Conservation (phyloP, 2,113 vertebrate genomes). For the Ranitomeya variabilis region DNA sequence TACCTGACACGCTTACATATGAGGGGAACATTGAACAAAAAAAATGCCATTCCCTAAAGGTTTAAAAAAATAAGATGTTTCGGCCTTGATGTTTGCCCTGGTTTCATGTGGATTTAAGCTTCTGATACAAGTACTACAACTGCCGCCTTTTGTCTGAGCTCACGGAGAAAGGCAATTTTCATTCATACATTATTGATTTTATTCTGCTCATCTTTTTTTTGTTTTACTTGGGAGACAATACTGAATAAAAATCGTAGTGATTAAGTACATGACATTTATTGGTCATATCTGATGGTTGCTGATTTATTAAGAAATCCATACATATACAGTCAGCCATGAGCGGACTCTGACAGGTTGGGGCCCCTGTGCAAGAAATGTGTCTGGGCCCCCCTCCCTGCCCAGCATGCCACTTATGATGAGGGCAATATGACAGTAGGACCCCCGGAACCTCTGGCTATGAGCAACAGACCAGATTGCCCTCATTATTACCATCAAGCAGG, state of each 20-base stretch:
- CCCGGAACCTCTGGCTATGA: too few relatives aligned
- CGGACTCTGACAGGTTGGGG: too few relatives aligned
- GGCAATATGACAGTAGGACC: too few relatives aligned
- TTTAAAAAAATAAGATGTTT: conserved; percentile 41
- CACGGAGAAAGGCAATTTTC: conserved; percentile 6
- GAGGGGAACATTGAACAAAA: conserved; percentile 38
- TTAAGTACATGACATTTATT: not conserved
- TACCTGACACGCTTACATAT: conserved; percentile 50
- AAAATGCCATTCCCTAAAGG: conserved; percentile 44
- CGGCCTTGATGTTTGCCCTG: conserved; percentile 44
- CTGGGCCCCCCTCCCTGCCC: too few relatives aligned
- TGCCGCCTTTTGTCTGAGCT: not conserved
- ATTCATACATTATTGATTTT: conserved; percentile 27
- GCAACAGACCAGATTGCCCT: too few relatives aligned
- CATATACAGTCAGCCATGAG: not conserved
- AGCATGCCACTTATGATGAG: too few relatives aligned
- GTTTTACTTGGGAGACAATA: not conserved
- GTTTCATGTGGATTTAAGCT: conserved; percentile 51
- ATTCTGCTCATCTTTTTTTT: conserved; percentile 3
- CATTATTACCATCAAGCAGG: too few relatives aligned
- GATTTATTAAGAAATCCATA: not conserved
- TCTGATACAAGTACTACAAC: conserved; percentile 16
- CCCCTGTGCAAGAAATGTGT: too few relatives aligned
- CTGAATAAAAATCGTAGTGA: not conserved
- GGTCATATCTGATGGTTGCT: not conserved